Evolutionary conservation across 2,888 invertebrate genomes (phyloP).

Genomic region (Ectropis crepuscularia): DNA sequence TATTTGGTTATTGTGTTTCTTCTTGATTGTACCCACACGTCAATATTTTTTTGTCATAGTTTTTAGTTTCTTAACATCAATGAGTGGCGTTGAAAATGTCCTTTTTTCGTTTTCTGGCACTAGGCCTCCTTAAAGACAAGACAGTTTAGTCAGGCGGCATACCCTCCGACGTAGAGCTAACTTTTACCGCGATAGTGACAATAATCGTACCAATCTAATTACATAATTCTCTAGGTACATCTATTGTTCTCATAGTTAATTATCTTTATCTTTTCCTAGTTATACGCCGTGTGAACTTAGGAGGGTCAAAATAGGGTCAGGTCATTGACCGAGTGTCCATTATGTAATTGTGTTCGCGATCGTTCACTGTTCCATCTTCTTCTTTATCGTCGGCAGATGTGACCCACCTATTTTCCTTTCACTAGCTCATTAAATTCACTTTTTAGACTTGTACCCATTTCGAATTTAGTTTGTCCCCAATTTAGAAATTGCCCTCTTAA

Average conservation of each 20-base stretch:
- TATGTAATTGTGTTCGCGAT: conserved; percentile 22
- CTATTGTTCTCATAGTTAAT: neutral
- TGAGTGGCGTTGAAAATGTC: too few relatives aligned
- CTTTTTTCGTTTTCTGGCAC: too few relatives aligned
- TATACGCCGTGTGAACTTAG: conserved; percentile 12
- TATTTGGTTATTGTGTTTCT: too few relatives aligned
- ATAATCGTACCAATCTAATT: neutral
- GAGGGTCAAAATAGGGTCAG: conserved; percentile 24
- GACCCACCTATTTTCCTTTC: conserved; percentile 14
- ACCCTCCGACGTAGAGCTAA: too few relatives aligned
- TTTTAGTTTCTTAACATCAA: too few relatives aligned
- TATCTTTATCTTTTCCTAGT: conserved; percentile 5
- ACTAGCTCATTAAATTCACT: conserved; percentile 6
- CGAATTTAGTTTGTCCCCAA: too few relatives aligned
- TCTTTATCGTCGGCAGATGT: conserved; percentile 18
- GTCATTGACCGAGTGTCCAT: conserved; percentile 10
- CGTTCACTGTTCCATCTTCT: conserved; percentile 7
- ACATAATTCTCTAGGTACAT: neutral
- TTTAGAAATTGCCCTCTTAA: too few relatives aligned
- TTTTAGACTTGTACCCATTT: conserved; percentile 4
- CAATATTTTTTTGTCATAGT: too few relatives aligned
- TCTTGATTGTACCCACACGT: too few relatives aligned
- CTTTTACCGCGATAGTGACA: too few relatives aligned
- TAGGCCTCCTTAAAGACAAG: too few relatives aligned
- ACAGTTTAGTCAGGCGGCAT: too few relatives aligned